Evolutionary conservation across 2,113 vertebrate genomes (phyloP).

Genomic region (Amphiprion ocellaris): DNA sequence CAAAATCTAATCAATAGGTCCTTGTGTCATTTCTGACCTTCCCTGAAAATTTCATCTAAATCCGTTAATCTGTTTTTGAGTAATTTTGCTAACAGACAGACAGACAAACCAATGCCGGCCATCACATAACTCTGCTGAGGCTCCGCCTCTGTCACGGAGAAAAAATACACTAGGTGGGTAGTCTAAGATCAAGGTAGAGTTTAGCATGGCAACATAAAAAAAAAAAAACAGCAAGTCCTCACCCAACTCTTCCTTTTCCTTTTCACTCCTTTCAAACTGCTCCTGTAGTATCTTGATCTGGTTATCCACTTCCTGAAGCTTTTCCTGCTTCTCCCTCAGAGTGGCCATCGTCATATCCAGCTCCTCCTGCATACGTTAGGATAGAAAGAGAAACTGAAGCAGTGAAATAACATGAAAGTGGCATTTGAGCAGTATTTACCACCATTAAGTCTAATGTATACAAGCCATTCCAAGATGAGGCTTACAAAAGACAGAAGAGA

Average conservation of each 20-base stretch:
- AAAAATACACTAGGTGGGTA: neutral
- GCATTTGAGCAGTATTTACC: neutral
- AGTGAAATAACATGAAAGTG: neutral
- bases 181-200: neutral
- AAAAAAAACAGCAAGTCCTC: slow-evolving; percentile 35
- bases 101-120: too few relatives aligned
- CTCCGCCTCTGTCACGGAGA: too few relatives aligned
- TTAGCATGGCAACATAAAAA: neutral
- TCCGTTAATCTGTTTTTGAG: too few relatives aligned
- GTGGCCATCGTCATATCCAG: slow-evolving; percentile 86
- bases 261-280: slow-evolving; percentile 84
- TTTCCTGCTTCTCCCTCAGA: slow-evolving; percentile 85
- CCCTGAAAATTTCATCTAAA: too few relatives aligned
- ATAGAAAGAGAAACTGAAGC: neutral
- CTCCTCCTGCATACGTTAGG: slow-evolving; percentile 79
- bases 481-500: neutral
- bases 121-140: too few relatives aligned
- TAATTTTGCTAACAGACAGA: too few relatives aligned
- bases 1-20: too few relatives aligned
- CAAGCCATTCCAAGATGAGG: neutral
- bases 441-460: neutral
- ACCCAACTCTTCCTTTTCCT: slow-evolving; percentile 88
- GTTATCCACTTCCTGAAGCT: slow-evolving; percentile 85
- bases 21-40: too few relatives aligned
- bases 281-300: slow-evolving; percentile 86